These are phyloP conservation scores for Dexiosoma caninum DNA, from an alignment of 2,888 invertebrate genomes.

Conservation along the genomic window DNA sequence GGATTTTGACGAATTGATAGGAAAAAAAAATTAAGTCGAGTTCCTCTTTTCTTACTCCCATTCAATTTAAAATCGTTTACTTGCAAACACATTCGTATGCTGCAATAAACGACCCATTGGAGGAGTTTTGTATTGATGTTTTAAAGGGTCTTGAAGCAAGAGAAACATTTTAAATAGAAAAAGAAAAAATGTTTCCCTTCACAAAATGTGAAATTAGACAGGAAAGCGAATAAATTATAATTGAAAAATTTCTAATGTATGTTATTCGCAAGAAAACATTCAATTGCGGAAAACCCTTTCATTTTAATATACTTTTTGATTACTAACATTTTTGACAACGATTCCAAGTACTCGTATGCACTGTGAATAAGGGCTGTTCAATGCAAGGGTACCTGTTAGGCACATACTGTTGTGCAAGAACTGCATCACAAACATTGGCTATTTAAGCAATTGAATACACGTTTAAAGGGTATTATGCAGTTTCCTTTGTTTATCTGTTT, in stretches of 20 bases:
- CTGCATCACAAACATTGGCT: neutral
- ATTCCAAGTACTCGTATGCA: neutral
- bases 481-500: constrained; percentile 5
- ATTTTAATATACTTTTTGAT: neutral
- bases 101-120: neutral
- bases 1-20: constrained; percentile 12
- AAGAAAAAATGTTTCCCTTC: no score
- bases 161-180: no score
- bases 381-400: constrained; percentile 42
- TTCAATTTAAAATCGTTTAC: constrained; percentile 2
- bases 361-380: constrained; percentile 8
- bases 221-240: no score
- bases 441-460: constrained; percentile 6
- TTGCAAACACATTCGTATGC: neutral
- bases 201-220: no score
- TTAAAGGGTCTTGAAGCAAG: neutral
- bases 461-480: constrained; percentile 21
- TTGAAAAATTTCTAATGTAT: no score
- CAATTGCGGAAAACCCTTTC: neutral
- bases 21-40: neutral
- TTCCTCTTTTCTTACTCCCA: neutral
- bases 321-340: neutral
- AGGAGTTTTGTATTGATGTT: neutral
- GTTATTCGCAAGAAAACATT: no score
- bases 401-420: constrained; percentile 12